Percentiles rank a stretch among this genome's conserved stretches.
Conservation (phyloP, 1,140 invertebrate genomes). For the Anastatus disparis region DNA sequence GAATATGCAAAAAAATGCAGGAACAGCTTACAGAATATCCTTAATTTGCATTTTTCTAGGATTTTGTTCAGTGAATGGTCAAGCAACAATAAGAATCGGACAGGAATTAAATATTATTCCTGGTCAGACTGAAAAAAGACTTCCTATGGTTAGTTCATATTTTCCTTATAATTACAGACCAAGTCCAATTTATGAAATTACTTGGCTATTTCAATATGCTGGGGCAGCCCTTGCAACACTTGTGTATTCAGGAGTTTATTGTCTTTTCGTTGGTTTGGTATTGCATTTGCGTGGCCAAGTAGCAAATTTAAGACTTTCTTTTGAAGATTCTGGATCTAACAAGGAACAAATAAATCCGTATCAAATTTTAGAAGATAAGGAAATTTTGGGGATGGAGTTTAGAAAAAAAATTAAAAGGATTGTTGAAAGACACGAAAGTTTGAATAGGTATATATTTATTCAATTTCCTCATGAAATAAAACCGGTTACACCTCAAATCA, state of each 20-base stretch:
- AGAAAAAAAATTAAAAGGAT: slow-evolving; percentile 1
- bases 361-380: background rate
- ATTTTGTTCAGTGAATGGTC: background rate
- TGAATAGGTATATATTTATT: slow-evolving; percentile 29
- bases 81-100: background rate
- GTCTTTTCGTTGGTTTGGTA: slow-evolving; percentile 17
- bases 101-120: slow-evolving; percentile 22
- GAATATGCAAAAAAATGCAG: slow-evolving; percentile 16
- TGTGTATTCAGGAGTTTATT: slow-evolving; percentile 12
- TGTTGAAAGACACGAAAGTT: background rate
- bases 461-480: too few species aligned
- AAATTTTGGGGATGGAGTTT: background rate
- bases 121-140: background rate
- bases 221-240: background rate
- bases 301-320: background rate
- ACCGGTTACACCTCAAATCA: too few species aligned
- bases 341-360: background rate
- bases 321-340: too few species aligned
- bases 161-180: slow-evolving; percentile 24
- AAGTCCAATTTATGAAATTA: slow-evolving; percentile 23
- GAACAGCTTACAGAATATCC: background rate
- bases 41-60: background rate
- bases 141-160: slow-evolving; percentile 1
- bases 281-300: slow-evolving; percentile 27
- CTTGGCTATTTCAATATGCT: slow-evolving; percentile 18